Conservation (phyloP, 2,797 vertebrate genomes). For the Heteromormyrus szaboi region DNA sequence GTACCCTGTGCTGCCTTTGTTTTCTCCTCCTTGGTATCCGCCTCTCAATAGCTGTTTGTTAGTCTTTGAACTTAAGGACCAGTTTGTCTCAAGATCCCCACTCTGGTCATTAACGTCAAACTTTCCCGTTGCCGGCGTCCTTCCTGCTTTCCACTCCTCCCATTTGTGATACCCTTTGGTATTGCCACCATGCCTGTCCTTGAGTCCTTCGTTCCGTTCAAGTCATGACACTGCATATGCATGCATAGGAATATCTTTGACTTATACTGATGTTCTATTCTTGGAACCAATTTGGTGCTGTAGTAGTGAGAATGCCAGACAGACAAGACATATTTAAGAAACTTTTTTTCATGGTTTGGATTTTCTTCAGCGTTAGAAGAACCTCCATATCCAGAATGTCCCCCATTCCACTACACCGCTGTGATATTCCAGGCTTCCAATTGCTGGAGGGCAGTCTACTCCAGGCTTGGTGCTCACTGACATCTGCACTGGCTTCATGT, state of each 20-base stretch:
- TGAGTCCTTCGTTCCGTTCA: not conserved
- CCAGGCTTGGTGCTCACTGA: not conserved
- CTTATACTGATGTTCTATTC: not conserved
- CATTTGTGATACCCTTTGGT: not conserved
- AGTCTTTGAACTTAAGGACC: not conserved
- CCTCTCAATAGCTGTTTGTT: not conserved
- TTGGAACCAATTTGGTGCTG: not conserved
- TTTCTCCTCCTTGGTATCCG: not conserved
- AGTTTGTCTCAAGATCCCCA: not conserved
- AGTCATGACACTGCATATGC: not conserved
- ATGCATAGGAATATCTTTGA: not conserved
- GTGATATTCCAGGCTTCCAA: not conserved
- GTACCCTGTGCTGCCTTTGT: not conserved
- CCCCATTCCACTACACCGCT: not conserved
- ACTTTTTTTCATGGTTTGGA: not conserved
- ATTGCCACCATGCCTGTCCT: not conserved
- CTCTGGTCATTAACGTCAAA: not conserved
- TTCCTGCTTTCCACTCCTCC: not conserved
- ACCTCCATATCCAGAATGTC: not conserved
- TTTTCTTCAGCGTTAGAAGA: not conserved
- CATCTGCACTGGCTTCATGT: not conserved
- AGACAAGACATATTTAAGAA: not conserved
- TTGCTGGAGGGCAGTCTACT: not conserved
- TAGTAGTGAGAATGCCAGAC: not conserved
- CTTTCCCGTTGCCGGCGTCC: not conserved